A percentile compares a stretch with the other conserved stretches of the same genome.
Conservation (phyloP, 2,888 invertebrate species). For the Empis stercorea region DNA sequence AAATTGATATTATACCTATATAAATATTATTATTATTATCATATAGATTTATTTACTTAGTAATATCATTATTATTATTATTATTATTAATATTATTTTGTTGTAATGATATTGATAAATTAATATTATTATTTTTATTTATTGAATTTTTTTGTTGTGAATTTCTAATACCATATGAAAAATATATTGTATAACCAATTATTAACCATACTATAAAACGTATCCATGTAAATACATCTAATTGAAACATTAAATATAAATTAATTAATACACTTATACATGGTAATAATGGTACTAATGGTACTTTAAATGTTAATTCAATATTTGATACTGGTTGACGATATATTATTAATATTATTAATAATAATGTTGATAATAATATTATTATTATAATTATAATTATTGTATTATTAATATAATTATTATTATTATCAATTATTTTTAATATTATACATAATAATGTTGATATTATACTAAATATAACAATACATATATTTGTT, state of each 20-base stretch:
- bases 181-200: constrained; percentile 77
- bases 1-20: too few species aligned
- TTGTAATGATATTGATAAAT: too few species aligned
- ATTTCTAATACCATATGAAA: constrained; percentile 68
- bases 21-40: too few species aligned
- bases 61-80: too few species aligned
- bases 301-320: constrained; percentile 65
- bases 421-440: constrained; percentile 18
- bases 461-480: constrained; percentile 41
- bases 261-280: constrained; percentile 76
- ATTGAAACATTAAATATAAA: constrained; percentile 79
- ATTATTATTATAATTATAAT: constrained; percentile 35
- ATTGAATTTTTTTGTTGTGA: constrained; percentile 49
- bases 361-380: constrained; percentile 41
- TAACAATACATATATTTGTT: constrained; percentile 46
- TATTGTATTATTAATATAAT: constrained; percentile 21
- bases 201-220: constrained; percentile 75
- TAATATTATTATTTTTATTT: too few species aligned
- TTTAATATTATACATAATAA: constrained; percentile 25
- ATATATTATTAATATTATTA: constrained; percentile 46
- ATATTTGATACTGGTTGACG: constrained; percentile 53
- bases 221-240: constrained; percentile 77
- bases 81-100: too few species aligned
- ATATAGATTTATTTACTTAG: too few species aligned
- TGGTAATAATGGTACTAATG: constrained; percentile 73